Conservation (phyloP, 2,113 vertebrate species). For the Reinhardtius hippoglossoides region DNA sequence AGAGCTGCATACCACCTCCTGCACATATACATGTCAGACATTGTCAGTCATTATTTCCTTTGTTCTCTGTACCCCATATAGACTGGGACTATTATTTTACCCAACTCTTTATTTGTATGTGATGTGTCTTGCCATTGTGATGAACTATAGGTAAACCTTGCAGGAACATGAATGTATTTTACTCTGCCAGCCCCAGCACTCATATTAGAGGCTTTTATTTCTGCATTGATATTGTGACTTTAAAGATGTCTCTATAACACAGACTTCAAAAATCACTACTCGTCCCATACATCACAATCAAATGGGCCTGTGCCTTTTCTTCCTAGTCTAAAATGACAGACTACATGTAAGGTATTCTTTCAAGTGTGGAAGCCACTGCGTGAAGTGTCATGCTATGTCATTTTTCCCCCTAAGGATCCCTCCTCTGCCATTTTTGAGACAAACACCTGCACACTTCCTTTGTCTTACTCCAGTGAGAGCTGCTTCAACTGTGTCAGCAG, state of each 20-base stretch:
- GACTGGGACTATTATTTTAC: neutral
- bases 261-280: neutral
- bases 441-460: slow-evolving; percentile 26
- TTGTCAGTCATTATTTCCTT: no score
- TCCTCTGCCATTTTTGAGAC: neutral
- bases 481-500: slow-evolving; percentile 38
- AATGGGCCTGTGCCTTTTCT: neutral
- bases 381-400: slow-evolving; percentile 15
- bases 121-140: slow-evolving; percentile 1
- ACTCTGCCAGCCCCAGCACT: neutral
- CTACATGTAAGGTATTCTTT: slow-evolving; percentile 2
- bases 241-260: slow-evolving; percentile 7
- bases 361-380: slow-evolving; percentile 12
- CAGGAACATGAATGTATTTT: neutral
- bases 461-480: slow-evolving; percentile 14
- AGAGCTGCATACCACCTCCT: neutral
- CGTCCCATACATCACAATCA: neutral
- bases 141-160: neutral
- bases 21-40: no score
- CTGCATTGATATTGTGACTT: neutral
- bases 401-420: slow-evolving; percentile 21
- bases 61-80: no score
- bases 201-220: slow-evolving; percentile 21
- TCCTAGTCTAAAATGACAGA: neutral
- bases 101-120: neutral